Evolutionary conservation across 1,140 invertebrate genomes (phyloP).

Genomic region (Geopemphigus sp.): DNA sequence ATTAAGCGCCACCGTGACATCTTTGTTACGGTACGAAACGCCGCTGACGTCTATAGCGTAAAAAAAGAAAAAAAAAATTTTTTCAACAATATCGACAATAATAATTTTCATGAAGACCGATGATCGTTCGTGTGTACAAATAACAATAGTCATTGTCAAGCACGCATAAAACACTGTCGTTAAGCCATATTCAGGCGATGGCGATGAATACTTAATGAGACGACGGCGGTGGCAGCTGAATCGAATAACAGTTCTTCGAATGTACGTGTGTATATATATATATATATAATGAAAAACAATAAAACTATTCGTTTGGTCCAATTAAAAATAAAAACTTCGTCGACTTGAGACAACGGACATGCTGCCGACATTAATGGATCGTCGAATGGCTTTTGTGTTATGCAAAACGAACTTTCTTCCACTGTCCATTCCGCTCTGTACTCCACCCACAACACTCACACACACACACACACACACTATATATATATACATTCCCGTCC

Average conservation of each 20-base stretch:
- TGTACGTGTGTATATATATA: not conserved
- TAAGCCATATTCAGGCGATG: conserved; percentile 7
- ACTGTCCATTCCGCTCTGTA: not conserved
- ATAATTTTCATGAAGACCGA: conserved; percentile 10
- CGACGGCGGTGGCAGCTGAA: not conserved
- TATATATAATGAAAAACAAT: conserved; percentile 32
- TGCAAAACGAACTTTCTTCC: conserved; percentile 25
- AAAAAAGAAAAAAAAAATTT: too few species aligned
- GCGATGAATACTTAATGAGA: conserved; percentile 40
- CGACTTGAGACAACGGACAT: conserved; percentile 1
- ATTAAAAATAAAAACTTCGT: conserved; percentile 39
- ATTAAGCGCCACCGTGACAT: conserved; percentile 18
- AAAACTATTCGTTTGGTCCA: conserved; percentile 35
- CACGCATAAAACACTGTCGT: conserved; percentile 23
- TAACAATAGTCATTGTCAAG: conserved; percentile 36
- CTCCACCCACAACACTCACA: too few species aligned
- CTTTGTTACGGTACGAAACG: not conserved
- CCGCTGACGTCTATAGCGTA: not conserved
- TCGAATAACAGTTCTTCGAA: conserved; percentile 25
- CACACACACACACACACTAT: not conserved
- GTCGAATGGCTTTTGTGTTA: conserved; percentile 33
- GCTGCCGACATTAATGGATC: conserved; percentile 27
- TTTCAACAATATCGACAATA: conserved; percentile 17
- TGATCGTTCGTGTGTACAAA: conserved; percentile 18
- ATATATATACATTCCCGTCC: not conserved